These are phyloP conservation scores for Bovichtus diacanthus DNA, from an alignment of 2,797 vertebrate genomes.

Conservation along the genomic window DNA sequence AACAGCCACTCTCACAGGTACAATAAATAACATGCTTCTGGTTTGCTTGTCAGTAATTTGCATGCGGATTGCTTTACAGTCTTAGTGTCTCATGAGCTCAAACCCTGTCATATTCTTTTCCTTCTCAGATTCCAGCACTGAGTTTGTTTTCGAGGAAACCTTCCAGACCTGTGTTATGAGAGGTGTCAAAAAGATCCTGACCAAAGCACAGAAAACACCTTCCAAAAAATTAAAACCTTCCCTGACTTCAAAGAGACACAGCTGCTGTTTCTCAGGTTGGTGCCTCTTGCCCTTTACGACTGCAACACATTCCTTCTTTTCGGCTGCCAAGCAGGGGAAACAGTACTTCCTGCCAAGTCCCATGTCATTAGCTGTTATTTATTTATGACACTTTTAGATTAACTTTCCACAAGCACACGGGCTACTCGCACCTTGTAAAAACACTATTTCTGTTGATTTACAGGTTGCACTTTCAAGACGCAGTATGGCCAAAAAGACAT, in stretches of 20 bases:
- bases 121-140: constrained; percentile 86
- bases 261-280: constrained; percentile 94
- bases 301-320: constrained; percentile 38
- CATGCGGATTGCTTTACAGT: neutral
- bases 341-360: constrained; percentile 26
- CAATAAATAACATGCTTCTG: neutral
- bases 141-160: constrained; percentile 93
- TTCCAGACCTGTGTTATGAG: constrained; percentile 91
- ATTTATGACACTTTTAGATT: constrained; percentile 14
- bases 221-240: constrained; percentile 88
- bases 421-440: constrained; percentile 26
- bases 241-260: constrained; percentile 89
- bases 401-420: neutral
- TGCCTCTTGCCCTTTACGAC: constrained; percentile 46
- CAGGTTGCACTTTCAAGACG: constrained; percentile 98
- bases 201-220: constrained; percentile 87
- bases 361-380: constrained; percentile 26
- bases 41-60: neutral
- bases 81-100: neutral
- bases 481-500: constrained; percentile 98
- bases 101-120: neutral
- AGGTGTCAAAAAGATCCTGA: constrained; percentile 88
- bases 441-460: neutral
- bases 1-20: constrained; percentile 89
- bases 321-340: neutral